Evolutionary conservation across 1,140 invertebrate species (phyloP).

Genomic region (Cyclargus thomasi): DNA sequence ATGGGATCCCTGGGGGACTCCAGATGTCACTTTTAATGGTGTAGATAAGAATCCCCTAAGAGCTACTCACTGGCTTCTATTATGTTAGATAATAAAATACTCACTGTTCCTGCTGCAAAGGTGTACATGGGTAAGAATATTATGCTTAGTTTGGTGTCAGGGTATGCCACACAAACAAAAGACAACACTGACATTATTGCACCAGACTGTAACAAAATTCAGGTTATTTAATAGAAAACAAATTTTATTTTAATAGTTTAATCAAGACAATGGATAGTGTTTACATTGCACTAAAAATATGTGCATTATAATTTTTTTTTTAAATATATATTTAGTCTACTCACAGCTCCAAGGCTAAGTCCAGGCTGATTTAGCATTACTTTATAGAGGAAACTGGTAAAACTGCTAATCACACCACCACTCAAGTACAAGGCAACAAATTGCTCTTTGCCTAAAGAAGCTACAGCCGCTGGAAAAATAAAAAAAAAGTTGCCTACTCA

Average conservation of each 20-base stretch:
- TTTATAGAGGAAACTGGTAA: slow-evolving; percentile 90
- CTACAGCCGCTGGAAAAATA: slow-evolving; percentile 76
- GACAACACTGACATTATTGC: slow-evolving; percentile 93
- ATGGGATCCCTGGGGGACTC: too few relatives aligned
- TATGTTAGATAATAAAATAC: slow-evolving; percentile 46
- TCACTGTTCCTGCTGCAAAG: slow-evolving; percentile 89
- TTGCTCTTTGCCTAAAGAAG: slow-evolving; percentile 92
- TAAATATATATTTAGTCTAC: slow-evolving; percentile 41
- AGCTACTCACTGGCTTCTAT: too few relatives aligned
- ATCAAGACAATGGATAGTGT: too few relatives aligned
- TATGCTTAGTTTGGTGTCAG: slow-evolving; percentile 89
- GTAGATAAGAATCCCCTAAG: too few relatives aligned
- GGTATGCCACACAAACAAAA: slow-evolving; percentile 90
- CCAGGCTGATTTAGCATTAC: slow-evolving; percentile 78
- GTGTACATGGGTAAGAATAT: slow-evolving; percentile 92
- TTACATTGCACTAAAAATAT: too few relatives aligned
- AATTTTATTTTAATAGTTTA: too few relatives aligned
- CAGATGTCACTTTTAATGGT: too few relatives aligned
- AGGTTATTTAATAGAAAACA: background rate
- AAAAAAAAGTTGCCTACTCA: too few relatives aligned
- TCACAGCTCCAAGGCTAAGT: slow-evolving; percentile 93
- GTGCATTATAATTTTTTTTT: too few relatives aligned
- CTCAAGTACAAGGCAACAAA: slow-evolving; percentile 93
- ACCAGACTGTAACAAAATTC: slow-evolving; percentile 83
- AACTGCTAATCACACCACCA: slow-evolving; percentile 91